Evolutionary conservation across 1,140 invertebrate genomes (phyloP), one percentile per base, ranked within the genome.

Genomic region (Atta texana): DNA sequence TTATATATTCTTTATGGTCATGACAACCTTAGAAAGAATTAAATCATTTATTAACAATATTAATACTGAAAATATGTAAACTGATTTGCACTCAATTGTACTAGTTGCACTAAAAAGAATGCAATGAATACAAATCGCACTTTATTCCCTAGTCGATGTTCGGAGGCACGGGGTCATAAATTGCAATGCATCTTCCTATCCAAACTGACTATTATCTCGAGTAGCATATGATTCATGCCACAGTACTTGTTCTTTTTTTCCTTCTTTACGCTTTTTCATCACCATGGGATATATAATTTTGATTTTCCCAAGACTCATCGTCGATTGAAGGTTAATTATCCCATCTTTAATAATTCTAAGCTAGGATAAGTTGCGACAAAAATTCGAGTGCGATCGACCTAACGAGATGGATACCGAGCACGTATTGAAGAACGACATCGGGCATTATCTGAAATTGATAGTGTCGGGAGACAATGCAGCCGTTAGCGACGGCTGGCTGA

Each of bases 401-500:
- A n/a, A 78, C 55, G 76, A 28, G 66, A 89, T 89, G 90, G 87
- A 87, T 74, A 77, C 71, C 14, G 89, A 87, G 39, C 78, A 91
- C 66, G 53, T 85, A 5, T 14, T 78, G n/a, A 64, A 61, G 12
- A 78, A 68, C 16, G 78, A 84, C 6, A 87, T 91, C 14, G 76
- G 78, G 18, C 87, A 53, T 31, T 88, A 85, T 49, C 68, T 93
- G 53, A 89, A 76, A 71, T 86, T 91, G 14, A 92, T 93, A 64
- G 63, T 91, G 44, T 68, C 85, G 5, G 92, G 91, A n/a, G 69
- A 69, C 24, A 66, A 75, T 3, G 69, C 77, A n/a, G 92, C 92
- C 1, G 71, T 93, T 31, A 55, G 2, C 0, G 66, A 92, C 63
- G 92, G 90, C 44, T 94, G 92, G 93, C 86, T n/a, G 3, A 90